Base-by-base conservation (phyloP, 2,888 invertebrate genomes). In the Disparrhopalites patrizii region DNA sequence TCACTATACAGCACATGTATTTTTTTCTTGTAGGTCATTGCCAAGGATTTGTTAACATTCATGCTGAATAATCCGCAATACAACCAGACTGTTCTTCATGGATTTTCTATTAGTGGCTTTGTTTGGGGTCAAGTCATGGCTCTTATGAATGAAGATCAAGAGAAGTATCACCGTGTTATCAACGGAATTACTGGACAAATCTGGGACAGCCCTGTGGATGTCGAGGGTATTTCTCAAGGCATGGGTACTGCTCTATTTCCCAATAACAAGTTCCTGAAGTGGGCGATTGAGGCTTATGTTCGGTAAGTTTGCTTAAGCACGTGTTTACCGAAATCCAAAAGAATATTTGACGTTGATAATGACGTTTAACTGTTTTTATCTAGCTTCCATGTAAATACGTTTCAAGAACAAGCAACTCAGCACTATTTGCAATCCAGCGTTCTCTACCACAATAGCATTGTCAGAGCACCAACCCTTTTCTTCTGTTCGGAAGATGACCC, bases 361-460 rank as follows among this genome's bases (percentile, higher is more conserved):
- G n/a, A n/a, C n/a, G n/a, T n/a, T n/a, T n/a, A n/a, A n/a, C n/a
- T n/a, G 25, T 23, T 23, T 10, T 25, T 25, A 52, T 52, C n/a
- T 78, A 89, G 88, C 47, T 90, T 89, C 78, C 93, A 93, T 79
- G 79, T 94, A 83, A 87, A 85, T 79, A 85, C 88, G 64, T 92
- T 93, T 82, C 85, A 92, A 78, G 86, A 88, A 52, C 85, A 86
- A 43, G 89, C 93, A 4, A 93, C 92, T 0, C 83, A 85, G 61
- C 91, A 93, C 81, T 94, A 93, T 79, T 83, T 90, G 75, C 83
- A 87, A 63, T 88, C 91, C 13, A 90, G 91, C 76, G 87, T 89
- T 77, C 83, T 89, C 81, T 93, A 91, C 81, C 90, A 93, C 78
- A 85, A 87, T 4, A 90, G 87, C 76, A 79, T 87, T 63, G 84